phyloP scores from a whole-genome alignment of 2,113 vertebrate genomes.

The Corythoichthys intestinalis region DNA sequence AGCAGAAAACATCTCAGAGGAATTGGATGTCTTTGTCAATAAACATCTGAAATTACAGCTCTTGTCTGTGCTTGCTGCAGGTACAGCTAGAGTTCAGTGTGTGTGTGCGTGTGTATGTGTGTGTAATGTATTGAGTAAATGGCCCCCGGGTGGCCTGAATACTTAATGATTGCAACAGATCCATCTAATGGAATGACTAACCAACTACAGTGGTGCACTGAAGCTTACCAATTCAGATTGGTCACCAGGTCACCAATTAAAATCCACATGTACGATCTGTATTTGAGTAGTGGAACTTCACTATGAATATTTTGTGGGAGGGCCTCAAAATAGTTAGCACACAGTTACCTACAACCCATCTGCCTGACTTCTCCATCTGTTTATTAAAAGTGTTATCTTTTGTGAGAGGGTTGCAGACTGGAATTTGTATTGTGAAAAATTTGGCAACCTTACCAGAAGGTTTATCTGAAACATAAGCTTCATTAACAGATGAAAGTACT shows the following conservation, averaged over 20 bases:
- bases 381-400: slow-evolving; percentile 12
- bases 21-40: slow-evolving; percentile 57
- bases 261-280: slow-evolving; percentile 1
- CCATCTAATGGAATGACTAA: slow-evolving; percentile 46
- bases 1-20: slow-evolving; percentile 40
- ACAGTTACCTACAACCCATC: not conserved
- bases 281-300: slow-evolving; percentile 18
- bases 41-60: slow-evolving; percentile 66
- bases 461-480: too few species aligned
- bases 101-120: slow-evolving; percentile 9
- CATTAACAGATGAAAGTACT: too few species aligned
- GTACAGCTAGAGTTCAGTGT: not conserved
- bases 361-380: slow-evolving; percentile 2
- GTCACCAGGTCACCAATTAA: slow-evolving; percentile 45
- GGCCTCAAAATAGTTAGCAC: slow-evolving; percentile 6
- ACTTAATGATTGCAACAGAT: slow-evolving; percentile 58
- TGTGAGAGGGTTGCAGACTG: not conserved
- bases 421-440: not conserved
- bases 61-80: slow-evolving; percentile 11
- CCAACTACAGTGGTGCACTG: slow-evolving; percentile 32
- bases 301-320: slow-evolving; percentile 1
- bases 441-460: not conserved
- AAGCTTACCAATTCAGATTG: slow-evolving; percentile 31
- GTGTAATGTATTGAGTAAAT: slow-evolving; percentile 37
- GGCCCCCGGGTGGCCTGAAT: slow-evolving; percentile 50